Conservation (phyloP, 2,797 vertebrate genomes). For the Macropodus opercularis region DNA sequence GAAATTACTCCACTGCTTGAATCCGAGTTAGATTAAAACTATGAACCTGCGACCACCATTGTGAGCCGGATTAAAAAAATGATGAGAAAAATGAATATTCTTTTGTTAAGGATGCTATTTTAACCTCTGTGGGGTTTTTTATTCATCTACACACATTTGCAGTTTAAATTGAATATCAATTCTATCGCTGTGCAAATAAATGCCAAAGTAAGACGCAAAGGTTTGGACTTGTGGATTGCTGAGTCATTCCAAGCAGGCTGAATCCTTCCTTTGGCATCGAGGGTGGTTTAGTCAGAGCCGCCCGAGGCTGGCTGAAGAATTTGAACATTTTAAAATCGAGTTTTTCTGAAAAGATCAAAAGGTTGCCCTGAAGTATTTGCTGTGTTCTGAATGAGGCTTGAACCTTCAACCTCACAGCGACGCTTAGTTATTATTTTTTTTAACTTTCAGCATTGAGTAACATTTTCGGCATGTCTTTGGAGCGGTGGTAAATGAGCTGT, state of each 20-base stretch:
- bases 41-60: background rate
- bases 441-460: background rate
- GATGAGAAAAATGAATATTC: background rate
- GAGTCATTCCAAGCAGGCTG: slow-evolving; percentile 25
- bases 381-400: slow-evolving; percentile 34
- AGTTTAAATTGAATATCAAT: slow-evolving; percentile 1
- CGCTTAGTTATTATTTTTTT: slow-evolving; percentile 1
- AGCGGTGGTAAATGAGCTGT: background rate
- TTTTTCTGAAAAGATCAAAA: slow-evolving; percentile 51
- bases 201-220: slow-evolving; percentile 3
- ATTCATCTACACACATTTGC: background rate
- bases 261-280: slow-evolving; percentile 18
- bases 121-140: background rate
- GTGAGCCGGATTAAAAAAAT: slow-evolving; percentile 5
- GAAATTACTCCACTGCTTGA: slow-evolving; percentile 11
- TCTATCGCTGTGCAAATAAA: slow-evolving; percentile 11
- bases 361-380: slow-evolving; percentile 19
- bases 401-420: slow-evolving; percentile 26
- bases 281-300: slow-evolving; percentile 31
- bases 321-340: slow-evolving; percentile 30
- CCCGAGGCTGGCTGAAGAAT: slow-evolving; percentile 27
- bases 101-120: background rate
- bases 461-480: background rate
- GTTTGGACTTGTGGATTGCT: slow-evolving; percentile 27
- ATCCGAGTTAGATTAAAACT: slow-evolving; percentile 1